phyloP scores from a whole-genome alignment of 2,797 vertebrate genomes.

The Eulemur rubriventer region DNA sequence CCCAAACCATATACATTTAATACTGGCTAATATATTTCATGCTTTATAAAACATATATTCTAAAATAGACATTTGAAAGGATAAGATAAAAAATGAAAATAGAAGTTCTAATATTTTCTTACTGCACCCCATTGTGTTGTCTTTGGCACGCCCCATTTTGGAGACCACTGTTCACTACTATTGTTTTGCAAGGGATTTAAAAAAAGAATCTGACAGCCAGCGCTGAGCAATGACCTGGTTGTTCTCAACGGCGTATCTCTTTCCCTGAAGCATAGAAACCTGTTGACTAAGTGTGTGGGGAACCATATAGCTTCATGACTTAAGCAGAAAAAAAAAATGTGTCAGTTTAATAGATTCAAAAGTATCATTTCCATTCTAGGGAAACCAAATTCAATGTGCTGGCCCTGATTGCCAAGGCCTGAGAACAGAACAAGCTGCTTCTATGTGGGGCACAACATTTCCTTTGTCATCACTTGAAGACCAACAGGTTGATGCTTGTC shows the following conservation, averaged over 20 bases:
- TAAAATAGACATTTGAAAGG: not conserved
- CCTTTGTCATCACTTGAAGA: not conserved
- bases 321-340: slow-evolving; percentile 48
- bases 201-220: not conserved
- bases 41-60: not conserved
- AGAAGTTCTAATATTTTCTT: not conserved
- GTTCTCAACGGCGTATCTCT: not conserved
- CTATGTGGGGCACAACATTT: not conserved
- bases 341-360: not conserved
- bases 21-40: not conserved
- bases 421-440: not conserved
- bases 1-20: not conserved
- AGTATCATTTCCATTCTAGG: not conserved
- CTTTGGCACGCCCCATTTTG: not conserved
- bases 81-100: slow-evolving; percentile 5
- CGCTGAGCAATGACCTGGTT: not conserved
- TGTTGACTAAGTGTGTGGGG: slow-evolving; percentile 42
- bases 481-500: rapidly evolving
- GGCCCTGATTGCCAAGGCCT: not conserved
- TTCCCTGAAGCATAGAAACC: slow-evolving; percentile 22
- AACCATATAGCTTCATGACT: not conserved
- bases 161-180: not conserved
- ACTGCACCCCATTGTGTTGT: not conserved
- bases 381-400: not conserved
- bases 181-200: not conserved